A percentile compares a stretch with the other conserved stretches of the same genome.
phyloP scores from a whole-genome alignment of 2,113 vertebrate species.

The Upupa epops region DNA sequence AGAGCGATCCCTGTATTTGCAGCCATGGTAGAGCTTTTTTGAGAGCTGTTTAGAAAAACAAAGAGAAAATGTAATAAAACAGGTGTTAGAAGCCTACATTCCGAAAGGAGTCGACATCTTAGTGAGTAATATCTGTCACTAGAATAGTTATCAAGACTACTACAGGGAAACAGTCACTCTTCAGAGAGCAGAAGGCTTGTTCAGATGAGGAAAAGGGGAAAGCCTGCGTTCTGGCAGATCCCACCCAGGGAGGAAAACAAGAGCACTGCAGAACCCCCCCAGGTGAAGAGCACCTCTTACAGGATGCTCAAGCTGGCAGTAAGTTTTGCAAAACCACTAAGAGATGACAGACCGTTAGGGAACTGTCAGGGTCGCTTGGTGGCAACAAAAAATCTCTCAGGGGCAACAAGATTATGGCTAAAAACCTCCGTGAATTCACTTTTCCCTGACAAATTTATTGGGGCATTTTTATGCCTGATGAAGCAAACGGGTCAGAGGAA shows the following conservation, averaged over 20 bases:
- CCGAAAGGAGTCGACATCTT: not conserved
- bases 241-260: not conserved
- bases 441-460: accelerated
- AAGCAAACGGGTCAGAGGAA: not conserved
- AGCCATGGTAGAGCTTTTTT: not conserved
- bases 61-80: not conserved
- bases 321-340: not conserved
- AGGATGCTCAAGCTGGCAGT: not conserved
- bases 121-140: not conserved
- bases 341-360: not conserved
- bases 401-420: not conserved
- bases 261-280: too few relatives aligned
- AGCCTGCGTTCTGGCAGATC: not conserved
- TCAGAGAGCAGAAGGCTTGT: not conserved
- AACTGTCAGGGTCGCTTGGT: not conserved
- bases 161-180: not conserved
- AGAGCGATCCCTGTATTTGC: not conserved
- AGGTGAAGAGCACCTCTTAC: not conserved
- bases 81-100: not conserved
- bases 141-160: not conserved
- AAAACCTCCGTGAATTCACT: not conserved
- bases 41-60: not conserved
- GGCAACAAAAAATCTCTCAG: not conserved
- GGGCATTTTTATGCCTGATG: not conserved
- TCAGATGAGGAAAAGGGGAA: not conserved